Evolutionary conservation across 2,113 vertebrate species (phyloP).

Genomic region (Bos javanicus): DNA sequence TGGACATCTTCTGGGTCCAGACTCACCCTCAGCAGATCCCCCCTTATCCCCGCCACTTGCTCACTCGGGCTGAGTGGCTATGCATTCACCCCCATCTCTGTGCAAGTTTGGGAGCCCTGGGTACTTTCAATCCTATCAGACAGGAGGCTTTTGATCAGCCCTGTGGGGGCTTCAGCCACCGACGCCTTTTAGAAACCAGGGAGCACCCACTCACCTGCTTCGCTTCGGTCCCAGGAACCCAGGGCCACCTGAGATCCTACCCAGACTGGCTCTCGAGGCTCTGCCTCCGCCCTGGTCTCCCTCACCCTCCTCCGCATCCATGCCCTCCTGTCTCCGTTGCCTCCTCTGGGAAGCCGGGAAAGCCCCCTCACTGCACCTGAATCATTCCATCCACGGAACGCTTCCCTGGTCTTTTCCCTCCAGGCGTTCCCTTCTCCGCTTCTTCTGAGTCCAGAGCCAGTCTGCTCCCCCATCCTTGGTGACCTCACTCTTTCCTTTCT

Average conservation of each 20-base stretch:
- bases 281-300: accelerated
- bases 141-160: neutral
- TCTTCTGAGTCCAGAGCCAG: neutral
- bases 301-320: neutral
- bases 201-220: accelerated
- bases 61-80: neutral
- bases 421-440: accelerated
- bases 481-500: neutral
- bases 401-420: too few relatives aligned
- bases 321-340: neutral
- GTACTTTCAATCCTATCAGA: neutral
- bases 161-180: neutral
- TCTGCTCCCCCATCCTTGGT: neutral
- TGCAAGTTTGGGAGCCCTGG: neutral
- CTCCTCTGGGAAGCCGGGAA: neutral
- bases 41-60: accelerated
- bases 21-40: accelerated
- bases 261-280: neutral
- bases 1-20: accelerated
- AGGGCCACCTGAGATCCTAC: too few relatives aligned
- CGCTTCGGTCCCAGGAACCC: neutral
- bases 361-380: too few relatives aligned
- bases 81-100: too few relatives aligned
- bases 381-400: accelerated
- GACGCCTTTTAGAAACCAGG: neutral